These are phyloP conservation scores for Lepidurus arcticus DNA, from an alignment of 1,140 invertebrate genomes.

Conservation along the genomic window DNA sequence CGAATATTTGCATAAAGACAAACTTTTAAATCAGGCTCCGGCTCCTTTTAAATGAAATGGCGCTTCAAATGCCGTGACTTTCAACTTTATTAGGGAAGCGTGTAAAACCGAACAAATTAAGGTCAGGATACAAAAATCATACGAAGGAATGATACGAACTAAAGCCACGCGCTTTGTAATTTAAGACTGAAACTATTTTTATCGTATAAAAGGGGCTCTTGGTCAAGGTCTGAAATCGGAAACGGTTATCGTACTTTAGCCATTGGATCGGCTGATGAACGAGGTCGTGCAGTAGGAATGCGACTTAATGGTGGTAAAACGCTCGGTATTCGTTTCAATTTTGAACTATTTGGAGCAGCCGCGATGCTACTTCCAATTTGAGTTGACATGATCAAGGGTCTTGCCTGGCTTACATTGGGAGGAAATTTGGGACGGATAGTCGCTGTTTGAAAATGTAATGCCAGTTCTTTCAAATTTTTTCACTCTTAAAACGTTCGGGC, in stretches of 20 bases:
- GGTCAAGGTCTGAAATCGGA: neutral
- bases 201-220: too few species aligned
- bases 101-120: too few species aligned
- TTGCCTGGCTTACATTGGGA: neutral
- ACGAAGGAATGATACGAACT: too few species aligned
- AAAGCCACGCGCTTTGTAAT: too few species aligned
- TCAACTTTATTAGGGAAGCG: too few species aligned
- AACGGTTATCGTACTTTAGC: neutral
- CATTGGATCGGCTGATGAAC: neutral
- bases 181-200: too few species aligned
- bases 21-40: too few species aligned
- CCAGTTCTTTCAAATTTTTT: neutral
- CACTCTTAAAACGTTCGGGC: too few species aligned
- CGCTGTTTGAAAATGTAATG: neutral
- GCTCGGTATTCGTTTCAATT: neutral
- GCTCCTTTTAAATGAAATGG: too few species aligned
- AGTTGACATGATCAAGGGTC: neutral
- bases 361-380: neutral
- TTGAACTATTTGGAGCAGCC: neutral
- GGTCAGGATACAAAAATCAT: too few species aligned
- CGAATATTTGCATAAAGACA: too few species aligned
- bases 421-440: constrained; percentile 8
- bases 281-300: neutral
- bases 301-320: constrained; percentile 3
- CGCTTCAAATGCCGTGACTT: too few species aligned